These are phyloP conservation scores for Tenualosa ilisha DNA, from an alignment of 2,797 vertebrate species.

Conservation along the genomic window DNA sequence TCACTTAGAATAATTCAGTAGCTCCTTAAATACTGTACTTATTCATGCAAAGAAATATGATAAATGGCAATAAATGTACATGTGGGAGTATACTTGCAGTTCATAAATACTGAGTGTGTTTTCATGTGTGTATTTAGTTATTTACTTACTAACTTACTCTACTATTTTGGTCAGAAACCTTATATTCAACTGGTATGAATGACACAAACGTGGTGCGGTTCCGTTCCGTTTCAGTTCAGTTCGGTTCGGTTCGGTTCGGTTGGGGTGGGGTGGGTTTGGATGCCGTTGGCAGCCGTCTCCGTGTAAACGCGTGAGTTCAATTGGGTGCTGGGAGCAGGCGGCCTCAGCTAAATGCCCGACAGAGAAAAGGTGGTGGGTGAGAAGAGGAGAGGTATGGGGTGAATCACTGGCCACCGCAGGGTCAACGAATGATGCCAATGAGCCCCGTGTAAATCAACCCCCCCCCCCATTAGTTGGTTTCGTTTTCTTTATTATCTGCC, in stretches of 20 bases:
- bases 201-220: not conserved
- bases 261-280: not conserved
- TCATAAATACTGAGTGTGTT: conserved; percentile 18
- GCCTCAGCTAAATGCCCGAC: conserved; percentile 15
- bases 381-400: not conserved
- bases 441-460: not conserved
- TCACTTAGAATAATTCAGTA: conserved; percentile 15
- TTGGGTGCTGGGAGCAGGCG: not conserved
- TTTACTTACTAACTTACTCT: not conserved
- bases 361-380: not conserved
- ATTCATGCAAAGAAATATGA: conserved; percentile 22
- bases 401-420: not conserved
- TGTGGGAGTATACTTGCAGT: conserved; percentile 19
- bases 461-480: not conserved
- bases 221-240: not conserved
- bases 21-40: conserved; percentile 19
- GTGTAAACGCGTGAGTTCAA: conserved; percentile 12
- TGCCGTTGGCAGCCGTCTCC: not conserved
- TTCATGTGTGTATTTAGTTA: not conserved
- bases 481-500: not conserved
- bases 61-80: conserved; percentile 18
- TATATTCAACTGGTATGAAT: not conserved
- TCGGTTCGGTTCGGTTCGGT: not conserved
- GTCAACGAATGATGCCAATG: not conserved
- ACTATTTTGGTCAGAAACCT: conserved; percentile 6